Evolutionary conservation across 2,888 invertebrate species (phyloP).

Genomic region (Carterocephalus palaemon): DNA sequence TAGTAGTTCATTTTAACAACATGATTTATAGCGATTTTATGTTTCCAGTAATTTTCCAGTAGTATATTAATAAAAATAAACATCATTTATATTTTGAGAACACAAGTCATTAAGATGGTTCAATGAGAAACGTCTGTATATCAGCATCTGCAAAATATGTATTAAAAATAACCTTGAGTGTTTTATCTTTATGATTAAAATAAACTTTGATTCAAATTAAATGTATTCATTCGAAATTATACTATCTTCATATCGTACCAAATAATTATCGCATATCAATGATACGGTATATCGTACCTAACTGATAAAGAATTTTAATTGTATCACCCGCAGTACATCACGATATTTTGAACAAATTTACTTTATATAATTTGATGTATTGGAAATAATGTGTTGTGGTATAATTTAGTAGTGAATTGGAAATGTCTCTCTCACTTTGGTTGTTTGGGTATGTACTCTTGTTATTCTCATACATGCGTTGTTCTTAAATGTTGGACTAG

Average conservation of each 20-base stretch:
- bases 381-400: constrained; percentile 2
- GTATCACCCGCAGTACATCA: constrained; percentile 8
- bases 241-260: constrained; percentile 25
- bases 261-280: constrained; percentile 23
- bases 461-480: constrained; percentile 2
- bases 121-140: constrained; percentile 7
- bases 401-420: constrained; percentile 18
- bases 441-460: constrained; percentile 44
- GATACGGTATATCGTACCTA: constrained; percentile 11
- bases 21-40: no score
- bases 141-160: constrained; percentile 1
- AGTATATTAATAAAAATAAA: constrained; percentile 8
- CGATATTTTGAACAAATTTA: constrained; percentile 7
- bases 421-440: constrained; percentile 45
- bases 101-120: constrained; percentile 1
- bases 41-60: no score
- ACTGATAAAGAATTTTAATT: constrained; percentile 1
- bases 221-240: no score
- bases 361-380: neutral
- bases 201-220: constrained; percentile 4
- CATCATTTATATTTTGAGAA: neutral
- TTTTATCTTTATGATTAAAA: constrained; percentile 4
- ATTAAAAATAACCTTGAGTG: constrained; percentile 7
- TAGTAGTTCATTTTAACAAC: no score
- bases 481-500: constrained; percentile 10